Conservation (phyloP, 2,797 vertebrate genomes). For the Propithecus perrieri region DNA sequence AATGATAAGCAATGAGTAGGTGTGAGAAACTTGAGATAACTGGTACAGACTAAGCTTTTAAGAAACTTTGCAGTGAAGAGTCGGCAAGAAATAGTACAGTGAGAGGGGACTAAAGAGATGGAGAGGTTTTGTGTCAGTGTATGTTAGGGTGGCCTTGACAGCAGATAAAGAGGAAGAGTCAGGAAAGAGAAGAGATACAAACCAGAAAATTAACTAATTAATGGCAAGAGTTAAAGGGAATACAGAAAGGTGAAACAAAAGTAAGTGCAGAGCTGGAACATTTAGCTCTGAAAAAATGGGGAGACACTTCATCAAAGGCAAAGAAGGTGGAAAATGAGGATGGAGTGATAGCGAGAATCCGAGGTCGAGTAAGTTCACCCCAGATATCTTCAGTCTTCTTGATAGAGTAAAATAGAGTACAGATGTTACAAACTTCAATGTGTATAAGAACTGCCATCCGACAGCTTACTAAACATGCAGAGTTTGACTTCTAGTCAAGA, state of each 20-base stretch:
- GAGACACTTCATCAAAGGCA: slow-evolving; percentile 28
- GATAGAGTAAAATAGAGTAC: neutral
- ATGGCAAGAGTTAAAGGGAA: neutral
- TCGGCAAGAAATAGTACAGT: neutral
- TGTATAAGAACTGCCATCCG: neutral
- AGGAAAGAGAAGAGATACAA: neutral
- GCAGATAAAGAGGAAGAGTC: neutral
- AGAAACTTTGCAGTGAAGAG: neutral
- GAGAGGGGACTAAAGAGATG: neutral
- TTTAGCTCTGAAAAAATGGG: neutral
- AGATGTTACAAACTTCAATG: neutral
- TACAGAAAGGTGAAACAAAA: neutral
- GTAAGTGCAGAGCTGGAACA: neutral
- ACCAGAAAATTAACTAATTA: neutral
- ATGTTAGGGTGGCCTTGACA: neutral
- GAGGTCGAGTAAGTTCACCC: neutral
- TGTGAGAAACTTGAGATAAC: neutral
- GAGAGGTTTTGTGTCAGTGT: neutral
- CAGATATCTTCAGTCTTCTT: neutral
- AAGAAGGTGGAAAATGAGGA: slow-evolving; percentile 3
- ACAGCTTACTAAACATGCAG: neutral
- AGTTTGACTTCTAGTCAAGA: neutral
- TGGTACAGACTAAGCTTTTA: neutral
- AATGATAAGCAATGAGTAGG: neutral
- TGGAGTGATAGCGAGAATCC: neutral